Evolutionary conservation across 2,888 invertebrate species (phyloP).

Genomic region (Ochropleura plecta): DNA sequence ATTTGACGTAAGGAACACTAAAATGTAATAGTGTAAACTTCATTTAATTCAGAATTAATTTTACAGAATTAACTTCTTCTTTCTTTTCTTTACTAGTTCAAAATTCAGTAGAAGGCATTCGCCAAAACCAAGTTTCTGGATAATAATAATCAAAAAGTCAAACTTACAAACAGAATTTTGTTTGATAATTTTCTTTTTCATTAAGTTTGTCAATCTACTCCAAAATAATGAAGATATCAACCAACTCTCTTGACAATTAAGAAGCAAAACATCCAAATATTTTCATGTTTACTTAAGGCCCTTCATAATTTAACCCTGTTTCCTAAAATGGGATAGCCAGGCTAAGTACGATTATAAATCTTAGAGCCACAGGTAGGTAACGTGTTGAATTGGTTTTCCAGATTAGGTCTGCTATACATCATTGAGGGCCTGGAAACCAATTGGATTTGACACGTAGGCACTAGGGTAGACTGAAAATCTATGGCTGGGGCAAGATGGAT

Average conservation of each 20-base stretch:
- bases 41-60: too few relatives aligned
- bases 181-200: background rate
- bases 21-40: too few relatives aligned
- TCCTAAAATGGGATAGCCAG: constrained; percentile 3
- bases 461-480: constrained; percentile 19
- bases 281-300: constrained; percentile 14
- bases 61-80: too few relatives aligned
- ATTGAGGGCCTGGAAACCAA: constrained; percentile 49
- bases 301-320: constrained; percentile 25
- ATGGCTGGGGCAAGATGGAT: constrained; percentile 4
- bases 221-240: constrained; percentile 17
- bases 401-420: constrained; percentile 57
- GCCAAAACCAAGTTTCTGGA: background rate
- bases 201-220: background rate
- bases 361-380: constrained; percentile 51
- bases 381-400: constrained; percentile 48
- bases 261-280: background rate
- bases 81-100: too few relatives aligned
- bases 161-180: background rate
- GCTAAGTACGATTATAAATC: constrained; percentile 52
- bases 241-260: background rate
- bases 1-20: too few relatives aligned
- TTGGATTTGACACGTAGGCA: constrained; percentile 26
- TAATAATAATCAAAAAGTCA: background rate
- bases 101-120: too few relatives aligned